A percentile compares a stretch with the other conserved stretches of the same genome.
Evolutionary conservation across 2,888 invertebrate genomes (phyloP).

Genomic region (Harpalus rufipes): DNA sequence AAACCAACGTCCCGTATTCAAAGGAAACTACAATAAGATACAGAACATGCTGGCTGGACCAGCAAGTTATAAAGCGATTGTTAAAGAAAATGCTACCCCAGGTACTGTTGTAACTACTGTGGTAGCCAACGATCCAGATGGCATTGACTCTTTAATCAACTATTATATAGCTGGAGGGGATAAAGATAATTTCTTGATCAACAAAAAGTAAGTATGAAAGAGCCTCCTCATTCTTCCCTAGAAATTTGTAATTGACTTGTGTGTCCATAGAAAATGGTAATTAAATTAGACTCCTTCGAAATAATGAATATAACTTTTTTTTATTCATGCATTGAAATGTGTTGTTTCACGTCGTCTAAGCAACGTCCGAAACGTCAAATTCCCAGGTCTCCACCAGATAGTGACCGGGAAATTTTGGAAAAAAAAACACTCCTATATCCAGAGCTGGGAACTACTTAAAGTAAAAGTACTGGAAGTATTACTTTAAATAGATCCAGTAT

Average conservation of each 20-base stretch:
- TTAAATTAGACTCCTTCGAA: too few species aligned
- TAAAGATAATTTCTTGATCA: slow-evolving; percentile 88
- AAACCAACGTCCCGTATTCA: slow-evolving; percentile 89
- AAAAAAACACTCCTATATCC: too few species aligned
- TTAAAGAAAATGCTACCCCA: slow-evolving; percentile 84
- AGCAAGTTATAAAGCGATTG: slow-evolving; percentile 82
- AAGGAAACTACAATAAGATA: slow-evolving; percentile 83
- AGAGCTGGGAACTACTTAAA: too few species aligned
- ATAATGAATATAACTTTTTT: too few species aligned
- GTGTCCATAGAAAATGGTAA: slow-evolving; percentile 3
- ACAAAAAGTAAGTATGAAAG: slow-evolving; percentile 80
- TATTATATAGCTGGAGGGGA: slow-evolving; percentile 87
- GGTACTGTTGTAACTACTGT: slow-evolving; percentile 86
- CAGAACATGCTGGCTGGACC: slow-evolving; percentile 75
- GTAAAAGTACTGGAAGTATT: too few species aligned
- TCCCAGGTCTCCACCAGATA: too few species aligned
- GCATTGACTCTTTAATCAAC: slow-evolving; percentile 83
- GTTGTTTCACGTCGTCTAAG: too few species aligned
- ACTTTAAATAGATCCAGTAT: too few species aligned
- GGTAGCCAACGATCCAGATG: slow-evolving; percentile 88
- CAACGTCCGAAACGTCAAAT: too few species aligned
- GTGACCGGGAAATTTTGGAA: too few species aligned
- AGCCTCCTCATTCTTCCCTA: background rate
- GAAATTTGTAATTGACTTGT: slow-evolving; percentile 23
- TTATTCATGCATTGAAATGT: too few species aligned